These are phyloP conservation scores for Calephelis virginiensis DNA, from an alignment of 1,140 invertebrate genomes.

Conservation along the genomic window DNA sequence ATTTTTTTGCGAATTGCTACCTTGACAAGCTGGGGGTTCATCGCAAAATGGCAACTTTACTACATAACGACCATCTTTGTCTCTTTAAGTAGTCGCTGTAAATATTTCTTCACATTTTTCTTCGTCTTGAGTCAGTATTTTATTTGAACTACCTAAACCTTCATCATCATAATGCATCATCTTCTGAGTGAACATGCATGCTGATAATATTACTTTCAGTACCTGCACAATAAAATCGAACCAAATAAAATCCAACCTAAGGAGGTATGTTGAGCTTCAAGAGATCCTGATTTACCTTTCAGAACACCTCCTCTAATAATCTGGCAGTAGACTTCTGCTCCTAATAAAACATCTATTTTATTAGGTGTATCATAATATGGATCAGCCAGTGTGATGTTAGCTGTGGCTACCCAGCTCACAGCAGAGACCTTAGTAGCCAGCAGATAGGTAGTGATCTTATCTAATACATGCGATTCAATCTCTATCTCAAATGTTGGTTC, in stretches of 20 bases:
- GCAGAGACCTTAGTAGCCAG: background rate
- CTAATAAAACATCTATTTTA: slow-evolving; percentile 10
- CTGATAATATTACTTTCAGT: background rate
- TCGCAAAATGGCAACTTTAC: background rate
- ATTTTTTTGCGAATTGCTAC: background rate
- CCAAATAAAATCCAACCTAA: slow-evolving; percentile 9
- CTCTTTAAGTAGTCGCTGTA: background rate
- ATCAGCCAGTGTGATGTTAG: background rate
- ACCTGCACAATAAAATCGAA: background rate
- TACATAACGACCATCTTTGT: background rate
- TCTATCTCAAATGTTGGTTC: background rate
- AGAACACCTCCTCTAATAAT: background rate
- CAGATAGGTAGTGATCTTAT: slow-evolving; percentile 2
- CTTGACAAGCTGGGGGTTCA: background rate
- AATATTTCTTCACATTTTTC: slow-evolving; percentile 1
- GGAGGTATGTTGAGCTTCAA: background rate
- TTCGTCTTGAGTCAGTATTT: background rate
- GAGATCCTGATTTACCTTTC: background rate
- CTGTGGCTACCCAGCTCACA: background rate
- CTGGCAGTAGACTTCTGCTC: slow-evolving; percentile 4
- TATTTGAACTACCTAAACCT: background rate
- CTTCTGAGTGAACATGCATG: background rate
- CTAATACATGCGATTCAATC: background rate
- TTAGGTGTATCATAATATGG: slow-evolving; percentile 1
- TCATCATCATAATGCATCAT: background rate